Evolutionary conservation across 1,140 invertebrate genomes (phyloP), one percentile per base, ranked within the genome.

Genomic region (Orius insidiosus): DNA sequence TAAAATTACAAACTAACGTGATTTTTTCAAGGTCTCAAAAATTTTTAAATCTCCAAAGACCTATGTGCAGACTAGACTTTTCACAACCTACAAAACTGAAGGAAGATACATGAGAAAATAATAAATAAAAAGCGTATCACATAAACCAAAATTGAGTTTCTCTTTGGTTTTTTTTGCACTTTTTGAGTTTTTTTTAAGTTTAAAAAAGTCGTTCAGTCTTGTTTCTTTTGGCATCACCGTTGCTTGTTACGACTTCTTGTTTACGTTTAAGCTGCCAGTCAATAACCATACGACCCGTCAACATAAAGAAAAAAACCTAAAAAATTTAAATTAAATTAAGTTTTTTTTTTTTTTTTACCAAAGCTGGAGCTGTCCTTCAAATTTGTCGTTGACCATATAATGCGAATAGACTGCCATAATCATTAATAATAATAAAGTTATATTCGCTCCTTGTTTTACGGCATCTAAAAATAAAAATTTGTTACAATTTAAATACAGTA

Each of bases 391-490:
- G 2, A 94, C 79, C 71, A 87, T 83, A 55, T 82, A 81, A 61
- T 95, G 89, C 2, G 87, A 89, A 64, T 95, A 94, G 36, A 92
- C 78, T 18, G 85, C 85, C 66, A 89, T 75, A 33, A 88, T 57
- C 72, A 88, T 93, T 15, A 93, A 61, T 14, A 81, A 50, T 6
- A 96, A 65, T 38, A 96, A 66, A 18, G 83, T 72, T 1, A 82
- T 65, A 62, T 95, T 96, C 3, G 86, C 84, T 14, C 72, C 68
- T 62, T 90, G 85, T 64, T 95, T 95, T 45, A 92, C 61, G 63
- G 80, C 80, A 63, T 86, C 89, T 90, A 74, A 59, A 54, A 57
- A 56, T 45, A 52, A 37, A 47, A 24, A n/a, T n/a, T n/a, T n/a
- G n/a, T n/a, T n/a, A n/a, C n/a, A n/a, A n/a, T n/a, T n/a, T n/a